Conservation (phyloP, 2,888 invertebrate species). For the Coecobrya sp. region DNA sequence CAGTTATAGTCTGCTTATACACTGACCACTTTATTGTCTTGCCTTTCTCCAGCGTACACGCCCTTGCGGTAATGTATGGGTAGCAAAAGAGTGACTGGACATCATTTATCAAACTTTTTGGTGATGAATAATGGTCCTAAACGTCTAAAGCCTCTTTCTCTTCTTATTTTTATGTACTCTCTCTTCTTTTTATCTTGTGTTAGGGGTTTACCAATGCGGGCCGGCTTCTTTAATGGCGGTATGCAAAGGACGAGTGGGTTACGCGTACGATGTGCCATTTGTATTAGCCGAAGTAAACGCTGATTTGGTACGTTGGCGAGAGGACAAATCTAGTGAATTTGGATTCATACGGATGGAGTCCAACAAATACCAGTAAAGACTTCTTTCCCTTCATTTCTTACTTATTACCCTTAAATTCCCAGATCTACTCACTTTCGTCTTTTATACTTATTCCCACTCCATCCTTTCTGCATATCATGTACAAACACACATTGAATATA, state of each 20-base stretch:
- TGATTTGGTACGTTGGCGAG: slow-evolving; percentile 92
- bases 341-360: slow-evolving; percentile 83
- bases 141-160: slow-evolving; percentile 37
- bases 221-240: slow-evolving; percentile 94
- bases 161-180: slow-evolving; percentile 53
- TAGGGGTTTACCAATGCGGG: slow-evolving; percentile 92
- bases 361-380: slow-evolving; percentile 85
- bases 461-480: background rate
- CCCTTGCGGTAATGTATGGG: slow-evolving; percentile 40
- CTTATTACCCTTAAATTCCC: slow-evolving; percentile 34
- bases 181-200: slow-evolving; percentile 38
- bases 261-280: slow-evolving; percentile 93
- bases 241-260: slow-evolving; percentile 92
- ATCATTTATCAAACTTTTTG: slow-evolving; percentile 77
- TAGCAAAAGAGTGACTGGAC: slow-evolving; percentile 58
- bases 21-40: slow-evolving; percentile 56
- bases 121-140: slow-evolving; percentile 77
- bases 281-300: slow-evolving; percentile 95
- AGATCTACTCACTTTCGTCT: background rate
- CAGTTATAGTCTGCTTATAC: background rate
- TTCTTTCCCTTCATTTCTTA: slow-evolving; percentile 16
- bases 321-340: slow-evolving; percentile 83
- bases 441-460: background rate
- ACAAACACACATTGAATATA: background rate
- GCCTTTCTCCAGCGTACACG: slow-evolving; percentile 12